These are phyloP conservation scores for Ameiurus melas DNA, from an alignment of 2,113 vertebrate species.

Conservation along the genomic window DNA sequence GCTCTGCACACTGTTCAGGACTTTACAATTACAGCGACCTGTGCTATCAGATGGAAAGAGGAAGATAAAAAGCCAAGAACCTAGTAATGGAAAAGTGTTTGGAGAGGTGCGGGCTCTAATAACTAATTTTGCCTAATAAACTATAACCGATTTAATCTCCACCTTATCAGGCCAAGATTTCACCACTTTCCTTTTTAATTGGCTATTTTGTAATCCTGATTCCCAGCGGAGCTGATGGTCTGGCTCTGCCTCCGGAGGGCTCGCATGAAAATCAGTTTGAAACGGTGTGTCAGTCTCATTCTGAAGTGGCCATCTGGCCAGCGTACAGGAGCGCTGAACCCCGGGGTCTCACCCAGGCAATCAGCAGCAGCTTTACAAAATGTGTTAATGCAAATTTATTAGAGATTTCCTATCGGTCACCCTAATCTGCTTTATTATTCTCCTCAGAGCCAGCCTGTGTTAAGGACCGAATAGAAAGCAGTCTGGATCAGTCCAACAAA, in stretches of 20 bases:
- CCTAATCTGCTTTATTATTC: slow-evolving; percentile 72
- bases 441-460: slow-evolving; percentile 56
- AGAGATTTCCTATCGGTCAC: slow-evolving; percentile 73
- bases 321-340: slow-evolving; percentile 85
- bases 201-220: slow-evolving; percentile 99
- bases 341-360: slow-evolving; percentile 83
- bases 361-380: slow-evolving; percentile 82
- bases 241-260: slow-evolving; percentile 88
- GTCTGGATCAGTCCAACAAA: not conserved
- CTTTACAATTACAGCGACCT: slow-evolving; percentile 72
- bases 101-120: slow-evolving; percentile 78
- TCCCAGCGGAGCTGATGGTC: slow-evolving; percentile 93
- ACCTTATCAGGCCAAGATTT: slow-evolving; percentile 88
- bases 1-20: slow-evolving; percentile 70
- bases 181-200: slow-evolving; percentile 95
- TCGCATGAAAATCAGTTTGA: slow-evolving; percentile 97
- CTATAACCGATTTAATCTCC: slow-evolving; percentile 84
- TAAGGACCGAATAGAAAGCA: slow-evolving; percentile 40
- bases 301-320: slow-evolving; percentile 97
- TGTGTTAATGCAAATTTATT: slow-evolving; percentile 82
- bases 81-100: slow-evolving; percentile 80
- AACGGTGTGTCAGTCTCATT: slow-evolving; percentile 95
- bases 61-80: slow-evolving; percentile 71
- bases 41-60: slow-evolving; percentile 72
- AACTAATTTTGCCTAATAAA: slow-evolving; percentile 84